These are phyloP conservation scores for Spodoptera frugiperda DNA, from an alignment of 1,140 invertebrate species.

Conservation along the genomic window DNA sequence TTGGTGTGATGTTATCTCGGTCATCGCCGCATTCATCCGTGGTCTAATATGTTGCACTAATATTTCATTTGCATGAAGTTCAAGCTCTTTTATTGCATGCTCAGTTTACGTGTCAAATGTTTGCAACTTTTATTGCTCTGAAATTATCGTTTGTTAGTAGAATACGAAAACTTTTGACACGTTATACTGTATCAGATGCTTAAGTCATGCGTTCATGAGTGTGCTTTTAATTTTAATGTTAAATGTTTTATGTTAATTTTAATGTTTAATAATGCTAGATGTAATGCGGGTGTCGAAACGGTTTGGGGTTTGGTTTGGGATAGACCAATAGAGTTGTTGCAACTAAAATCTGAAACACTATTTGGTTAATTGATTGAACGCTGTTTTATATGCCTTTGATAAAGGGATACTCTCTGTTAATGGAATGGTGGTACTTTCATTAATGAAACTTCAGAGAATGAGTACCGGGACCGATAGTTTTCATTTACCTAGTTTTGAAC, in stretches of 20 bases:
- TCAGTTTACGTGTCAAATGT: not conserved
- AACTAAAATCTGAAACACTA: constrained; percentile 2
- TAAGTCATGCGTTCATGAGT: constrained; percentile 35
- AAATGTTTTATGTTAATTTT: not conserved
- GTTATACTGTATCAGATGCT: not conserved
- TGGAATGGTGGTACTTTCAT: not conserved
- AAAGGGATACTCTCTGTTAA: constrained; percentile 18
- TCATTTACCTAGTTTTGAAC: not conserved
- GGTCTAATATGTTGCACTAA: constrained; percentile 35
- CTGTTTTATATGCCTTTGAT: not conserved
- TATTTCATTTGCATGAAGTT: constrained; percentile 33
- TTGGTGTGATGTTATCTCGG: constrained; percentile 25
- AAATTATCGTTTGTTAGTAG: too few species aligned
- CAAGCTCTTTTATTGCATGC: constrained; percentile 9
- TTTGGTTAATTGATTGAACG: constrained; percentile 5
- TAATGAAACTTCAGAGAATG: not conserved
- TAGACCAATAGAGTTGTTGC: not conserved
- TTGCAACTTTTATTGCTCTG: too few species aligned
- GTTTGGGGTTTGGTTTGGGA: not conserved
- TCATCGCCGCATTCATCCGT: constrained; percentile 18
- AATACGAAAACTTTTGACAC: not conserved
- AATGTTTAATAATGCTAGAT: too few species aligned
- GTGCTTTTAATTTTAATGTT: not conserved
- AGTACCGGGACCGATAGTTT: not conserved
- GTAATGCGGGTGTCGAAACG: too few species aligned